phyloP scores from a whole-genome alignment of 2,888 invertebrate genomes.

The Hartigia nigra region DNA sequence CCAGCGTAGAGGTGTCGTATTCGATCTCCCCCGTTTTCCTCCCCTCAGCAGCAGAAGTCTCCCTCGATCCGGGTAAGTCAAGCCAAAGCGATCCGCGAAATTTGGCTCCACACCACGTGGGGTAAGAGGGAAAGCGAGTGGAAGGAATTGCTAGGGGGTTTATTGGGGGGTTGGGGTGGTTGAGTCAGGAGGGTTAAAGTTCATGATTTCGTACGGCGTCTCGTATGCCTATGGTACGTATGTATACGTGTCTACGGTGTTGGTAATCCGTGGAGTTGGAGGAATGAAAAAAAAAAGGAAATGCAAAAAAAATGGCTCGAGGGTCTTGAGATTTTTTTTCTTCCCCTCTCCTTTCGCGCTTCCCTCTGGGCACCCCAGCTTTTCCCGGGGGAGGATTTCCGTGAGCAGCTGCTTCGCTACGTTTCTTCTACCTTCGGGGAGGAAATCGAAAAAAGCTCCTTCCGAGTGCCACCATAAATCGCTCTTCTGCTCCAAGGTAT shows the following conservation, averaged over 20 bases:
- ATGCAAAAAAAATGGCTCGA: neutral
- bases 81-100: neutral
- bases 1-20: neutral
- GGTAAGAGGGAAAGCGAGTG: neutral
- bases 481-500: neutral
- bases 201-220: constrained; percentile 12
- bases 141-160: neutral
- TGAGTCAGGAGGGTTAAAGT: constrained; percentile 17
- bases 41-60: neutral
- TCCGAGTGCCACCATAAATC: neutral
- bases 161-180: neutral
- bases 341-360: too few relatives aligned
- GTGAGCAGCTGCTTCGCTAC: neutral
- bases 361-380: neutral
- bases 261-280: constrained; percentile 24
- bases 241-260: constrained; percentile 16
- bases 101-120: neutral
- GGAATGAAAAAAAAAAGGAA: constrained; percentile 12
- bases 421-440: neutral
- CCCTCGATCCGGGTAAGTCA: neutral
- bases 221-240: neutral
- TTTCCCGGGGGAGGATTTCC: neutral
- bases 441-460: neutral
- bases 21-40: neutral
- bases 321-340: neutral